Conservation (phyloP, 1,140 invertebrate genomes). For the Pseudomyrmex dendroicus region DNA sequence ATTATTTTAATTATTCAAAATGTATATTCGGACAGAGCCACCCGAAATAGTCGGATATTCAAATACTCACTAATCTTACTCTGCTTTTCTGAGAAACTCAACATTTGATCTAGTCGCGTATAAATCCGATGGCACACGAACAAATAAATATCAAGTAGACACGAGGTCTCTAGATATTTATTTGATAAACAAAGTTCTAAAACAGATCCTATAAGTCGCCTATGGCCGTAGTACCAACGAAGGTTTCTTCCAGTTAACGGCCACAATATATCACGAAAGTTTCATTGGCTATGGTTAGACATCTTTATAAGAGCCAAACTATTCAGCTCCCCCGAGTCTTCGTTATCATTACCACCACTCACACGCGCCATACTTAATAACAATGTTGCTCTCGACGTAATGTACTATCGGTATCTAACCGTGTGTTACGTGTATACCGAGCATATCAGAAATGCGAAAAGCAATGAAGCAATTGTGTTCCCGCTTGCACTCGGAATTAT, state of each 20-base stretch:
- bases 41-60: no score
- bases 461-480: constrained; percentile 9
- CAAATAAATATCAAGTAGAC: constrained; percentile 14
- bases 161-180: constrained; percentile 75
- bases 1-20: not conserved
- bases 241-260: constrained; percentile 81
- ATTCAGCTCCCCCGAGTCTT: constrained; percentile 64
- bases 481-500: not conserved
- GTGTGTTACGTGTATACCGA: not conserved
- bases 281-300: constrained; percentile 79
- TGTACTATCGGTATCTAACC: not conserved
- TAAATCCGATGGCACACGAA: not conserved
- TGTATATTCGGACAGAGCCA: no score
- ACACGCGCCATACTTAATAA: constrained; percentile 66
- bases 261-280: constrained; percentile 81
- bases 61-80: no score
- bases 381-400: constrained; percentile 12
- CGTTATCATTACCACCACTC: constrained; percentile 71
- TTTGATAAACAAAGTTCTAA: constrained; percentile 81
- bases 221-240: constrained; percentile 62
- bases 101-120: not conserved
- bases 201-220: constrained; percentile 64
- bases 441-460: not conserved
- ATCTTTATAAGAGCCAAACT: constrained; percentile 81
- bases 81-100: no score